Base-by-base conservation (phyloP, 2,888 invertebrate species). In the Cryptocheilus praepositus region DNA sequence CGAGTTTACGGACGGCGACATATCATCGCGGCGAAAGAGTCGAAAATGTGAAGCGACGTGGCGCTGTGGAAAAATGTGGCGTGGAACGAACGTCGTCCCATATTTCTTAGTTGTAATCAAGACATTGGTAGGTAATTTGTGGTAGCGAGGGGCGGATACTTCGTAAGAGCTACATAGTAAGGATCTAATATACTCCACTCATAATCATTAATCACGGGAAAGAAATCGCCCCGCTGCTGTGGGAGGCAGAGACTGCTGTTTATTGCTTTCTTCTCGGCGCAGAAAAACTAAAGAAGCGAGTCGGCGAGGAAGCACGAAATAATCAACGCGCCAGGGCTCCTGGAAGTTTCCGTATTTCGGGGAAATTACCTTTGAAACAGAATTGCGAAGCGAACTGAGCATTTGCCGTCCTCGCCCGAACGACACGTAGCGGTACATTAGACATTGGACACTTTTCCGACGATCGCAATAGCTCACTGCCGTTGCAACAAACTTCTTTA, bases 191-290 rank as follows among this genome's bases (percentile, higher is more conserved):
- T 84, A 86, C 83, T 80, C 80, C 77, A 80, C 84, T 87, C 86
- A 85, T 87, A 86, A 87, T 86, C 87, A 87, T 87, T 87, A 86
- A 87, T 87, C 87, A 87, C 87, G 69, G 70, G 61, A 77, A 80
- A 70, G 64, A 76, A 76, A 72, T 74, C 68, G 57, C 69, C 64
- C 49, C 54, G 65, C 36, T 19, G 45, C 53, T 58, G n/a, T 25
- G 52, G 53, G 44, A 49, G 72, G 18, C 28, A 52, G 62, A 60
- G 44, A 63, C 58, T 65, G 64, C 64, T 49, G 61, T 68, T 73
- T 63, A 58, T 64, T 61, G 67, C 62, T 64, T 71, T 68, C 46
- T 73, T 65, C 64, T 54, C 16, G 18, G 18, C 46, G 0, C 16
- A 7, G 54, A 60, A 61, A 55, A 53, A 36, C 36, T 36, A 36